A percentile compares a stretch with the other conserved stretches of the same genome.
Evolutionary conservation across 35 echinoderm and acorn worm species (phyloP).

Genomic region (Heliocidaris tuberculata): DNA sequence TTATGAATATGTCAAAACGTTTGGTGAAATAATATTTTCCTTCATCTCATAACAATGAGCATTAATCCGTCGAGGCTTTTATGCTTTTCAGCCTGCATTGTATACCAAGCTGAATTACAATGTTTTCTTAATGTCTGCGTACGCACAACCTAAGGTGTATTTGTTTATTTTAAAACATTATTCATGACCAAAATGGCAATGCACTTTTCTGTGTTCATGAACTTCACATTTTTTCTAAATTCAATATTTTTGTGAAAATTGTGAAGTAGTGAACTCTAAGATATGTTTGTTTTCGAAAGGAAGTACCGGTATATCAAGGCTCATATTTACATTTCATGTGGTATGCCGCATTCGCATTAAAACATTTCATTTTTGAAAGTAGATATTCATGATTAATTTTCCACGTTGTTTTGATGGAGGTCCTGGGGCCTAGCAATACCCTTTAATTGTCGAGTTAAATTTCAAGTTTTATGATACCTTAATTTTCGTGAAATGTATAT

Average conservation of each 20-base stretch:
- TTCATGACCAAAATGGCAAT: background rate
- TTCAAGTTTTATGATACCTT: too few species aligned
- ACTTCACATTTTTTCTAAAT: background rate
- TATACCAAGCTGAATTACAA: background rate
- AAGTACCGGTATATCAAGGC: too few species aligned
- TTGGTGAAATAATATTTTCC: background rate
- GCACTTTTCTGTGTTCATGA: background rate
- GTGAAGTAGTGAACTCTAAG: background rate
- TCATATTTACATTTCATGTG: too few species aligned
- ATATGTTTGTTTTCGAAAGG: too few species aligned
- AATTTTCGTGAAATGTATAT: too few species aligned
- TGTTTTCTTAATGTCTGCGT: background rate
- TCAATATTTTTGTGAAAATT: background rate
- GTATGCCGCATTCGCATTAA: too few species aligned
- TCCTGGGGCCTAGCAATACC: too few species aligned
- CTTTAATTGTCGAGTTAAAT: too few species aligned
- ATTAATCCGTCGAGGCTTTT: background rate
- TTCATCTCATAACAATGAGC: background rate
- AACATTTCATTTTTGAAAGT: too few species aligned
- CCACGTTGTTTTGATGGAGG: too few species aligned
- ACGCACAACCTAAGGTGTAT: background rate
- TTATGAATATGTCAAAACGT: slow-evolving; percentile 3
- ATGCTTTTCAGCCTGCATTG: background rate
- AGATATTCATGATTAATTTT: too few species aligned
- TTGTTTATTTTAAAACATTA: background rate